Evolutionary conservation across 2,113 vertebrate species (phyloP), one percentile per base, ranked within the genome.

Genomic region (Carollia perspicillata): DNA sequence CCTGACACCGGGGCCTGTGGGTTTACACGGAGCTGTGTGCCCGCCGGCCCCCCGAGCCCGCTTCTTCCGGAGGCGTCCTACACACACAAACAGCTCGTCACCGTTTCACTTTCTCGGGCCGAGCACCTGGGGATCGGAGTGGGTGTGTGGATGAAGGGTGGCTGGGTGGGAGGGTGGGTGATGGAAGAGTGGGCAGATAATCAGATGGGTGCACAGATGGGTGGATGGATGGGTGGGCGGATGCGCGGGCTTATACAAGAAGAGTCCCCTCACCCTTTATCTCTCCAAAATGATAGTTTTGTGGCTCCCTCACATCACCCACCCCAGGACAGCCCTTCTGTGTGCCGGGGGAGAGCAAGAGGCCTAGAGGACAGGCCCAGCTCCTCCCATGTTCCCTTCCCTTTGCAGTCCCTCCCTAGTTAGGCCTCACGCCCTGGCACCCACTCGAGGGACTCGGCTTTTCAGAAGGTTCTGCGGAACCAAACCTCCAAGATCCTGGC

Each of bases 401-500:
- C 49, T 58, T 69, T 14, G 0, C 0, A 0, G 28, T 28, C 60
- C 5, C 49, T 14, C 68, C 6, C 35, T 49, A 1, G 8, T 18
- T n/a, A 42, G 16, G 20, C 53, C 13, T 47, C 63, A 13, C 5
- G 1, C 51, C 30, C 35, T 18, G 35, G 9, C 71, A 40, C 37
- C 28, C 1, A 0, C 42, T 22, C 9, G 44, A 80, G 47, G 68
- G 79, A 28, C 55, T 84, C 63, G 6, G 51, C 69, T 75, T 74
- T 69, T 20, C 0, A 7, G 71, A 51, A 79, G 26, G 8, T 58
- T 63, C 90, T 1, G 2, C 35, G 17, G n/a, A 44, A 40, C 55
- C 68, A 6, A 78, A 26, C 18, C 20, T 14, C 55, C 11, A 0
- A 9, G 35, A 16, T 26, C 60, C 44, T 33, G 0, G 0, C 68